Percentiles rank a stretch among this genome's conserved stretches.
Conservation (phyloP, 2,797 vertebrate species). For the Arrhamphus sclerolepis region DNA sequence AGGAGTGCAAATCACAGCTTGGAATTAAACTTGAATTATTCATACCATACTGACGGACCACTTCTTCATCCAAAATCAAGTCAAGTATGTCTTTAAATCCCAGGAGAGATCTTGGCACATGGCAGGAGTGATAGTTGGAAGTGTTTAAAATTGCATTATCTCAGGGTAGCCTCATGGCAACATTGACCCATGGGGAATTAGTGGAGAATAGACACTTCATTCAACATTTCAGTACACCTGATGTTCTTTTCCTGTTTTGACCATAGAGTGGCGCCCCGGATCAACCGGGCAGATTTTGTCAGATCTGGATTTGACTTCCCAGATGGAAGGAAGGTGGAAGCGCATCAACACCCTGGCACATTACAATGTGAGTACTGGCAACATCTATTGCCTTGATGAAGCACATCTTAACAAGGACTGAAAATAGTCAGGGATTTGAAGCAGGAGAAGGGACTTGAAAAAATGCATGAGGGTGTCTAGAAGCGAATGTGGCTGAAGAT, state of each 20-base stretch:
- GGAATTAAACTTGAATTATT: constrained; percentile 49
- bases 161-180: constrained; percentile 6
- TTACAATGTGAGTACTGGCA: constrained; percentile 90
- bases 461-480: constrained; percentile 32
- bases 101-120: constrained; percentile 1
- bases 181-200: constrained; percentile 1
- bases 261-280: constrained; percentile 94
- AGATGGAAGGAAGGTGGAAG: constrained; percentile 94
- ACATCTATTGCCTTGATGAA: constrained; percentile 4
- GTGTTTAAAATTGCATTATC: constrained; percentile 34
- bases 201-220: no score
- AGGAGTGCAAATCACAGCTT: constrained; percentile 31
- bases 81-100: constrained; percentile 31
- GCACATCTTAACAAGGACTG: not conserved
- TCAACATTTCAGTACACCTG: no score
- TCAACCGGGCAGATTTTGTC: constrained; percentile 97
- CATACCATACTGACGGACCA: constrained; percentile 25
- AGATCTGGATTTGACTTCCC: constrained; percentile 95
- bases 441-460: constrained; percentile 19
- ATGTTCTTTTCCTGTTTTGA: constrained; percentile 12
- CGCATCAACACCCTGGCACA: constrained; percentile 96
- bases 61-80: constrained; percentile 22
- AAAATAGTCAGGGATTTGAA: constrained; percentile 20
- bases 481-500: constrained; percentile 26
- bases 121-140: constrained; percentile 1